Base-by-base conservation (phyloP, 92 coral and sea anemone genomes). In the Anthopleura xanthogrammica region DNA sequence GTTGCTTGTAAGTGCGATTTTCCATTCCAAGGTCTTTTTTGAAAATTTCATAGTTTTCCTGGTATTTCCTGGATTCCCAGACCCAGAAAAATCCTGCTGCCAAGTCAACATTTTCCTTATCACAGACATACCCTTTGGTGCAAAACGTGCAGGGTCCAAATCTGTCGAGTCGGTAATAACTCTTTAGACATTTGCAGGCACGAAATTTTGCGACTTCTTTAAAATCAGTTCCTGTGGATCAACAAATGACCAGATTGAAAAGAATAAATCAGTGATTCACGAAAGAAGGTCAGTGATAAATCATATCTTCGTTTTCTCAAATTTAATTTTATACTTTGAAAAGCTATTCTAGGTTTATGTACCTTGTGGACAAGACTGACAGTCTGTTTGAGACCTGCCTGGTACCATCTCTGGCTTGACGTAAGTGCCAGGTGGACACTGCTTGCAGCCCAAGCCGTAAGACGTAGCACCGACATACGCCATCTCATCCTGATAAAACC, bases 121-220 rank as follows among this genome's bases (percentile, higher is more conserved):
- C 62, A 41, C 80, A 77, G 11, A 41, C 23, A 52, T 43, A 43
- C 29, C 81, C 81, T 41, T 41, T 77, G 11, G 81, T 41, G 29
- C 81, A 77, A 29, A 43, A 14, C 72, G 22, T 77, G 29, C 81
- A 77, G 17, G 40, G 52, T 29, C 81, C 81, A 77, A 77, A 77
- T 29, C 80, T 41, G 62, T 77, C 80, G 41, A 77, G 71, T 41
- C 80, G 71, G 29, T 77, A 41, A 13, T 77, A 54, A 41, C 39
- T 52, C 57, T 43, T 12, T n/a, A 77, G 62, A 52, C 80, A 77
- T 52, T 23, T 41, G 62, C 80, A 77, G 6, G 57, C 80, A 13
- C 62, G 56, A 23, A 77, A 77, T 12, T 52, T 52, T 16, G 81
- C 81, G 52, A 79, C 20, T 23, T 73, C 52, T 43, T 39, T 73